Percentiles rank a stretch among this genome's conserved stretches.
Conservation (phyloP, 2,888 invertebrate species). For the Priocnemis perturbator region DNA sequence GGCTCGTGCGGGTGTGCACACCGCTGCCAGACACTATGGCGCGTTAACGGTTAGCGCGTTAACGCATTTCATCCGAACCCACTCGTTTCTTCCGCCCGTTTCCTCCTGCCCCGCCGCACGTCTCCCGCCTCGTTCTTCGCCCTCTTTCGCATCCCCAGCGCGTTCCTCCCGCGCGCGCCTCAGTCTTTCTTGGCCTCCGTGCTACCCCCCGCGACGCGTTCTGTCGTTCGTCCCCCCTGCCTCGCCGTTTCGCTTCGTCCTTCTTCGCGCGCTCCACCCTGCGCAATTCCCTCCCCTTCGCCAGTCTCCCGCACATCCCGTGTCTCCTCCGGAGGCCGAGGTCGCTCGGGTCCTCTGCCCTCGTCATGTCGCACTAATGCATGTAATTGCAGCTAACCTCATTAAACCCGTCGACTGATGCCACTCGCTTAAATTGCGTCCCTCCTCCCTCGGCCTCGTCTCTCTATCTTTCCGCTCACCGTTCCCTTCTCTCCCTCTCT, state of each 20-base stretch:
- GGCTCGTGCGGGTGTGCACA: constrained; percentile 14
- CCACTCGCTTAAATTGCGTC: constrained; percentile 68
- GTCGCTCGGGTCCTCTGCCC: constrained; percentile 58
- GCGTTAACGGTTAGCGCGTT: constrained; percentile 60
- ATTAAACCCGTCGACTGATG: constrained; percentile 72
- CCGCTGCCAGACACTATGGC: constrained; percentile 35
- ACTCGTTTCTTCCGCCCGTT: constrained; percentile 24
- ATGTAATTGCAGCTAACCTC: constrained; percentile 74
- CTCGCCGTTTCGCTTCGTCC: constrained; percentile 5
- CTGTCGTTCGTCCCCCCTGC: not conserved
- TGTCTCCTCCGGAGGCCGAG: constrained; percentile 54
- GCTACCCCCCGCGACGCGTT: not conserved
- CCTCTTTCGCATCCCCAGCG: constrained; percentile 9
- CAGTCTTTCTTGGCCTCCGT: constrained; percentile 7
- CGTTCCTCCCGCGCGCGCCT: constrained; percentile 7
- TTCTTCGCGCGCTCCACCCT: not conserved
- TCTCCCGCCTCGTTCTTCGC: constrained; percentile 15
- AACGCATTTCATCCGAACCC: constrained; percentile 54
- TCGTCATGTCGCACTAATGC: constrained; percentile 70
- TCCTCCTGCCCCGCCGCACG: not conserved
- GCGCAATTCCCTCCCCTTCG: not conserved
- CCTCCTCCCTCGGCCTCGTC: constrained; percentile 25
- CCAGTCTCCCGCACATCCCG: constrained; percentile 23
- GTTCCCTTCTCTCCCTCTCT: constrained; percentile 14
- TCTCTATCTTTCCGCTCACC: constrained; percentile 3